Evolutionary conservation across 2,113 vertebrate genomes (phyloP), one percentile per base, ranked within the genome.

Genomic region (Megalops atlanticus): DNA sequence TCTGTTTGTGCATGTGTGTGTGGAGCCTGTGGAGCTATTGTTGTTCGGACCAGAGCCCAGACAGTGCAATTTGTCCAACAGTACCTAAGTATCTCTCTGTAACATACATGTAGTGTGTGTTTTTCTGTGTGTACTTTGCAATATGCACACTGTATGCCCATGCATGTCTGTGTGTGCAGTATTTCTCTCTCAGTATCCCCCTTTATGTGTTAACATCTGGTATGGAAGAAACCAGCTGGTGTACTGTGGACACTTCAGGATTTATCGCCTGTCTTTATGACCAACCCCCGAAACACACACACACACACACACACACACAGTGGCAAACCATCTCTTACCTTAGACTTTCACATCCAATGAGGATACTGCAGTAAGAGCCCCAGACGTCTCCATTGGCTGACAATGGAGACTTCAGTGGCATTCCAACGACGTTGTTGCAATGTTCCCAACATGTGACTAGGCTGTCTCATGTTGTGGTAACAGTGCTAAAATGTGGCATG

Each of bases 161-260:
- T 74, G 7, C 27, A 16, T 31, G 41, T 47, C 27, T 75, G 21
- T 75, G 39, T 33, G 41, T n/a, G n/a, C n/a, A n/a, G n/a, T n/a
- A n/a, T n/a, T n/a, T n/a, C n/a, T n/a, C n/a, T n/a, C n/a, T n/a
- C n/a, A n/a, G n/a, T n/a, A n/a, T 14, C 1, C n/a, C 41, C n/a
- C 52, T 18, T 24, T 18, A 15, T 35, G 70, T 36, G 70, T 72
- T 36, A 10, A 64, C 76, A 64, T 77, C 76, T 58, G 76, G 76
- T 45, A 41, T 31, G 14, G 27, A 16, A 77, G 16, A 77, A 58
- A 54, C 36, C 76, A 77, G 76, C 76, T 38, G n/a, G 76, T 58
- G 35, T 11, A 35, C 33, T 77, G 41, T 31, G 27, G 43, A 6
- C 75, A 7, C 69, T 33, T 36, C 27, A 35, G 69, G 36, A 72